phyloP scores from a whole-genome alignment of 2,888 invertebrate genomes.

The Camponotus fellah region DNA sequence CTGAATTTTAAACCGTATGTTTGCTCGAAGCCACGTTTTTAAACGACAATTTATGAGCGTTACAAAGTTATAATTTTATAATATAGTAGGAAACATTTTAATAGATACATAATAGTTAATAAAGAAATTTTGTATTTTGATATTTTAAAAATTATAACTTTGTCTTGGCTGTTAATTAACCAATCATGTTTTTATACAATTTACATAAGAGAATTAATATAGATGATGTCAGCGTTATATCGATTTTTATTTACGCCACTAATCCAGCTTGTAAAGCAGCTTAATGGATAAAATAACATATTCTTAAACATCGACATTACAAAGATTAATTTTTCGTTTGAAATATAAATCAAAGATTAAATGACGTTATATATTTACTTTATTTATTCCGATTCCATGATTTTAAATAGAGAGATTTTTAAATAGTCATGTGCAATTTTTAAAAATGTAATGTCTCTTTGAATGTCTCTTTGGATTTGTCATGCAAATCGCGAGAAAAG shows the following conservation, averaged over 20 bases:
- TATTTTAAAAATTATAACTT: not conserved
- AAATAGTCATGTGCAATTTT: constrained; percentile 8
- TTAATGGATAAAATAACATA: not conserved
- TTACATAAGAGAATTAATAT: constrained; percentile 1
- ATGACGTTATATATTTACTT: constrained; percentile 13
- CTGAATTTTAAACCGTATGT: constrained; percentile 13
- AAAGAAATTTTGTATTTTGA: constrained; percentile 10
- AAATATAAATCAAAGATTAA: not conserved
- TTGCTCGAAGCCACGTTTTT: constrained; percentile 19
- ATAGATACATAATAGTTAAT: constrained; percentile 1
- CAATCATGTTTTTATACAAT: not conserved
- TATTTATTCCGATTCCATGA: not conserved
- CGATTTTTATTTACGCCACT: constrained; percentile 13
- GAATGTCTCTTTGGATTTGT: constrained; percentile 9
- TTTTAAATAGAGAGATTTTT: not conserved
- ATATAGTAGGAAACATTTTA: constrained; percentile 14
- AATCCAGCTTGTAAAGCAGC: not conserved
- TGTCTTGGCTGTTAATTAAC: not conserved
- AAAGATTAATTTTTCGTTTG: not conserved
- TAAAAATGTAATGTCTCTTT: constrained; percentile 2
- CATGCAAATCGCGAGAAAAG: not conserved
- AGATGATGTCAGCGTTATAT: not conserved
- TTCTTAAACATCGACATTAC: constrained; percentile 22
- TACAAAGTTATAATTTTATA: constrained; percentile 19
- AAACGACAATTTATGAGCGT: constrained; percentile 15